These are phyloP conservation scores for Myotis myotis DNA, from an alignment of 2,797 vertebrate genomes.

Conservation along the genomic window DNA sequence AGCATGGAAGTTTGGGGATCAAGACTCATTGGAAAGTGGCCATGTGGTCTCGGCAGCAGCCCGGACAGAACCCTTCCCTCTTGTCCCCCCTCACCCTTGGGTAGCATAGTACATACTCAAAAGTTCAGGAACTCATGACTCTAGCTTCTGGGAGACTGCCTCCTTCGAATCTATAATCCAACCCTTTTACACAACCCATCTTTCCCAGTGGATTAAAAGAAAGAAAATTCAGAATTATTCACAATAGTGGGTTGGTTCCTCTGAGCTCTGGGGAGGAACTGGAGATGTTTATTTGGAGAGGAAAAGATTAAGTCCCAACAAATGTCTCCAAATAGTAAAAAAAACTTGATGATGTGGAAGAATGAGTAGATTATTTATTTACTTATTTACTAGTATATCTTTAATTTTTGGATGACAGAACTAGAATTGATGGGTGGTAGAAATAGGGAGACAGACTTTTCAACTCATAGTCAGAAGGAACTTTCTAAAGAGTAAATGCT, in stretches of 20 bases:
- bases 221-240: background rate
- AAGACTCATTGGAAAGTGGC: background rate
- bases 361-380: background rate
- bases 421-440: background rate
- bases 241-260: background rate
- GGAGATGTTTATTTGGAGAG: background rate
- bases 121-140: background rate
- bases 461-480: background rate
- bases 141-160: background rate
- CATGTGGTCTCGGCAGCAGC: background rate
- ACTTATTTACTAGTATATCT: background rate
- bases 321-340: background rate
- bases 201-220: background rate
- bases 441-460: background rate
- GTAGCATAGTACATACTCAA: background rate
- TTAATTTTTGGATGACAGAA: background rate
- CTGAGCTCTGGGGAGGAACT: background rate
- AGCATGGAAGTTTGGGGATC: background rate
- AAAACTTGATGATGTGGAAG: background rate
- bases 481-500: background rate
- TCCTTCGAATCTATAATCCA: background rate
- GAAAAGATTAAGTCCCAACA: background rate
- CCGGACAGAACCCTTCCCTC: background rate
- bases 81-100: background rate
- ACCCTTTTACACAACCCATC: background rate